These are phyloP conservation scores for Podargus strigoides DNA, from an alignment of 2,797 vertebrate species.

Conservation along the genomic window DNA sequence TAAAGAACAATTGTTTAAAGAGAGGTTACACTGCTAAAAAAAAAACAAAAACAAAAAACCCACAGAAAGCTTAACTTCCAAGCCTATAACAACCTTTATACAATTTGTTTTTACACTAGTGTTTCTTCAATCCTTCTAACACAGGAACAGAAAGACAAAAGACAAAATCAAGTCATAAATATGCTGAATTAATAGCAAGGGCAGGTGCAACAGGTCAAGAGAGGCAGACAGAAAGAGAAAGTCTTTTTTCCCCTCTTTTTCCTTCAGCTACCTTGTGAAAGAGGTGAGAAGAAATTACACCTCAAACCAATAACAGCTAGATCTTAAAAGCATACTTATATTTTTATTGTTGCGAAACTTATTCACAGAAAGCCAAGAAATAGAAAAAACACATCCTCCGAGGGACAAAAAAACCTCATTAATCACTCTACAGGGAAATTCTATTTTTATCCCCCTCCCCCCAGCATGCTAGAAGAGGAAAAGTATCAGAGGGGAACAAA, in stretches of 20 bases:
- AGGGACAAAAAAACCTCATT: neutral
- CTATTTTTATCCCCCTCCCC: rapidly evolving
- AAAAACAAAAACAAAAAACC: no score
- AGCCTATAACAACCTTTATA: neutral
- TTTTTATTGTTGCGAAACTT: neutral
- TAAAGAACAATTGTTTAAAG: neutral
- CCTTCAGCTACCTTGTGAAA: neutral
- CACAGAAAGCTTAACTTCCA: neutral
- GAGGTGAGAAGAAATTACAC: rapidly evolving
- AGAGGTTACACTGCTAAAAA: neutral
- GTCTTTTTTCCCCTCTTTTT: neutral
- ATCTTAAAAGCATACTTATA: neutral
- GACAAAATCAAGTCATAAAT: neutral
- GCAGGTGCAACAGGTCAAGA: neutral
- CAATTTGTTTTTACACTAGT: neutral
- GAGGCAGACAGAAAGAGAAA: rapidly evolving
- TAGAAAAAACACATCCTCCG: neutral
- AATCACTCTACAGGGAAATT: neutral
- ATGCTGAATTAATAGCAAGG: neutral
- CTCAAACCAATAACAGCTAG: rapidly evolving
- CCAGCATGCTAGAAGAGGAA: rapidly evolving
- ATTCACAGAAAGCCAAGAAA: neutral
- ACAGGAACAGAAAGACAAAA: neutral
- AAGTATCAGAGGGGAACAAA: rapidly evolving
- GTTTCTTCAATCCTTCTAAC: neutral